Conservation (phyloP, 2,113 vertebrate species). For the Tapirus terrestris region DNA sequence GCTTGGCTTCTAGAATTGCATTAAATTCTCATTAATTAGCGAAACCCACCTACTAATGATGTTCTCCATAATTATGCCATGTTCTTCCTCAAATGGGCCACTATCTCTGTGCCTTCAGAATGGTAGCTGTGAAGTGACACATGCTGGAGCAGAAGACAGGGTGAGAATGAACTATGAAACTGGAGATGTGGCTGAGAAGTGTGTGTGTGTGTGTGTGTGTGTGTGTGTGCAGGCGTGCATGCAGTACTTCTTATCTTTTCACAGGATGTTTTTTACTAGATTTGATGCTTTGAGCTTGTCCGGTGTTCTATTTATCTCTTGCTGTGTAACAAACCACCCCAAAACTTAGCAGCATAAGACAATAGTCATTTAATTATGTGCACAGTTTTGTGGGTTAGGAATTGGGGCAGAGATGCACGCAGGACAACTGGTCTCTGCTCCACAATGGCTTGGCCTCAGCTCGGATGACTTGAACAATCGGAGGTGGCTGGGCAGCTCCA, state of each 20-base stretch:
- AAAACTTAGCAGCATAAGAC: not conserved
- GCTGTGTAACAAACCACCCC: not conserved
- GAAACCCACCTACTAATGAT: not conserved
- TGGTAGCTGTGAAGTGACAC: not conserved
- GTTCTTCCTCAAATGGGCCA: not conserved
- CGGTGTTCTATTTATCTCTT: not conserved
- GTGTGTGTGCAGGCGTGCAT: accelerated
- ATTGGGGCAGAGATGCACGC: not conserved
- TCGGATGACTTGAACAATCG: not conserved
- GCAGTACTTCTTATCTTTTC: not conserved
- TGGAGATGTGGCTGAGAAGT: not conserved
- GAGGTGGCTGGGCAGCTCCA: accelerated
- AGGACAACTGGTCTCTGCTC: not conserved
- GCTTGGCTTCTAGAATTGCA: not conserved
- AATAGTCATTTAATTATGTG: not conserved
- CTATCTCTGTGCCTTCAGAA: not conserved
- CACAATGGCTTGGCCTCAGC: not conserved
- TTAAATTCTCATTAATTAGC: not conserved
- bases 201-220: not conserved
- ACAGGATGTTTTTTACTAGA: not conserved
- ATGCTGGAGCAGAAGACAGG: not conserved
- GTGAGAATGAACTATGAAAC: not conserved
- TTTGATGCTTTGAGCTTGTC: not conserved
- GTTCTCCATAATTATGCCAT: not conserved
- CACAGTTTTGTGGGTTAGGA: not conserved